Evolutionary conservation across 2,113 vertebrate genomes (phyloP), one percentile per base, ranked within the genome.

Genomic region (Macrotis lagotis): DNA sequence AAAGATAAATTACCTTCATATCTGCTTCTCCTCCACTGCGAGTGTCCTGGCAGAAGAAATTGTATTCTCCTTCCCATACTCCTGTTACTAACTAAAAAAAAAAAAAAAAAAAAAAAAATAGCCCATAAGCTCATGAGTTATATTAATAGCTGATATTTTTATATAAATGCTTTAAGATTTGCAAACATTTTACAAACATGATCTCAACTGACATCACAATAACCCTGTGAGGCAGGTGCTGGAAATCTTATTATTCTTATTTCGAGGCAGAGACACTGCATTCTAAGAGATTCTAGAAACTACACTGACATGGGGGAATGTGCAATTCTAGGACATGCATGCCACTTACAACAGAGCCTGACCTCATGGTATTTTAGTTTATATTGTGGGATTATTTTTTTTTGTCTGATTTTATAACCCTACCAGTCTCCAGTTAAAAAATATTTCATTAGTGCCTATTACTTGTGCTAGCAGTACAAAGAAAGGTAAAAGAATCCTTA

Each of bases 21-120:
- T 99, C 99, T 0, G 98, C 98, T 94, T 99, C 99, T 93, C 98
- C 99, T 55, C 98, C 98, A 6, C 99, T 99, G 97, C 98, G 99
- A 0, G 99, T 99, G 97, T 99, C 98, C 98, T 99, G 99, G 97
- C 99, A 99, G 98, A 99, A 99, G 98, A 99, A 99, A 98, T 98
- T 99, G 98, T 99, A 99, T 91, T 97, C 98, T 93, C 99, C 99
- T 93, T 99, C 97, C 99, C 98, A 99, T 53, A 99, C 99, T 97
- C 99, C 98, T 0, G 98, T 98, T 95, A 99, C 98, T 93, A 99
- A 98, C 99, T 99, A 66, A 91, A 51, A 88, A 98, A 50, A 96
- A 91, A 10, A 97, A 96, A 96, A 51, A 97, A 50, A 0, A 51
- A 37, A 44, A 89, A 37, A 19, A 16, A 93, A 25, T 51, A 89